Evolutionary conservation across 2,113 vertebrate species (phyloP), one percentile per base, ranked within the genome.

Genomic region (Aspidoscelis tigris): DNA sequence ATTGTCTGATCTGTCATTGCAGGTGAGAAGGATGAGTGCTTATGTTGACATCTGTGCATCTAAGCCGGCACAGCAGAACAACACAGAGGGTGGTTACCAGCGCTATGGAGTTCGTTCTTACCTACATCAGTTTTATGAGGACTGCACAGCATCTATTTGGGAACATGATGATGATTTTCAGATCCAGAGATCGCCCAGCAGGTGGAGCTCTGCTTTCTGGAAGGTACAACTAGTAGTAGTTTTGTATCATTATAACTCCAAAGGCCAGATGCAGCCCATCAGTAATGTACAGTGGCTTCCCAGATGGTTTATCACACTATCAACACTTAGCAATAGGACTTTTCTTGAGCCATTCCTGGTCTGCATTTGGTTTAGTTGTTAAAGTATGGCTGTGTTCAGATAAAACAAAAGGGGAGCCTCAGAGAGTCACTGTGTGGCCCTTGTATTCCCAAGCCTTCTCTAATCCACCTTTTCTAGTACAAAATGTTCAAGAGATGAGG

Each of bases 121-220:
- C 92, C 96, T 99, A 91, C 99, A 99, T 91, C 98, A 99, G 96
- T 99, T 99, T 91, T 99, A 99, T 71, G 99, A 99, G 93, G 98
- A 99, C 92, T 99, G 99, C 93, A 98, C 98, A n/a, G 97, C 97
- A 92, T 98, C 99, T 0, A 98, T 99, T 93, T 99, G 98, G 99
- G 99, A 99, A 93, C 95, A 97, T 87, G 98, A 99, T 88, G 97
- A 99, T 93, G 98, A 99, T 96, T 99, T 99, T 97, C 98, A 99
- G 98, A 98, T 98, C 94, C 98, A 99, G 98, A 98, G 97, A 97
- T 99, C 98, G 77, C 98, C 98, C 11, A 97, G 96, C 91, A 96
- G 97, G 97, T 99, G 98, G 98, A 99, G 97, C 97, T 98, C 98
- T 94, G 93, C 97, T 16, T 96, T 99, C 97, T 99, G 98, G 98